Percentiles rank a stretch among this genome's conserved stretches.
These are phyloP conservation scores for Synodontis membranacea DNA, from an alignment of 2,113 vertebrate species.

Conservation along the genomic window DNA sequence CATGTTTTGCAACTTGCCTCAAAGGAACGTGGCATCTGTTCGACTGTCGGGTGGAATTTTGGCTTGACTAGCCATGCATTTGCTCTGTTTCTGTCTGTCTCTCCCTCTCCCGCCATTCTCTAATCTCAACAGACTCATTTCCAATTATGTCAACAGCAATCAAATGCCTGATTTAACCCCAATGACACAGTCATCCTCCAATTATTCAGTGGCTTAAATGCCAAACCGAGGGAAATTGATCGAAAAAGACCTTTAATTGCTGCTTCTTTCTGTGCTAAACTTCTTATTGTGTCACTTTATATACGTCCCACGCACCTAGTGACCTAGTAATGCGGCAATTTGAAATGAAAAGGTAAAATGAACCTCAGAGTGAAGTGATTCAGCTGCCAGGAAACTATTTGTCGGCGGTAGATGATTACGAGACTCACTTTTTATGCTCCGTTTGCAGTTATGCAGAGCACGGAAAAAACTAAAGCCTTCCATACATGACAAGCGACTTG, in stretches of 20 bases:
- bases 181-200: constrained; percentile 53
- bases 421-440: background rate
- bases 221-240: background rate
- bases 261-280: background rate
- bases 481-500: too few species aligned
- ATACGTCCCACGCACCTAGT: background rate
- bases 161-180: constrained; percentile 64
- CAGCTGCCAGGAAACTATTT: background rate
- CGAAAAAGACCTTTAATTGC: background rate
- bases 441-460: background rate
- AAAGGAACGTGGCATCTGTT: constrained; percentile 67
- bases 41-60: constrained; percentile 69
- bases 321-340: background rate
- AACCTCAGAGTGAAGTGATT: background rate
- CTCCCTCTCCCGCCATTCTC: constrained; percentile 40
- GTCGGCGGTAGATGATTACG: background rate
- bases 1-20: constrained; percentile 63
- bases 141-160: constrained; percentile 63
- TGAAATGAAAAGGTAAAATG: background rate
- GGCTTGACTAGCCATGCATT: constrained; percentile 67
- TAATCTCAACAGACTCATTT: constrained; percentile 62
- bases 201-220: constrained; percentile 1
- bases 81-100: constrained; percentile 48
- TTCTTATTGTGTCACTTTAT: background rate
- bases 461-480: background rate